Evolutionary conservation across 2,888 invertebrate genomes (phyloP), one percentile per base, ranked within the genome.

Genomic region (Melitaea athalia): DNA sequence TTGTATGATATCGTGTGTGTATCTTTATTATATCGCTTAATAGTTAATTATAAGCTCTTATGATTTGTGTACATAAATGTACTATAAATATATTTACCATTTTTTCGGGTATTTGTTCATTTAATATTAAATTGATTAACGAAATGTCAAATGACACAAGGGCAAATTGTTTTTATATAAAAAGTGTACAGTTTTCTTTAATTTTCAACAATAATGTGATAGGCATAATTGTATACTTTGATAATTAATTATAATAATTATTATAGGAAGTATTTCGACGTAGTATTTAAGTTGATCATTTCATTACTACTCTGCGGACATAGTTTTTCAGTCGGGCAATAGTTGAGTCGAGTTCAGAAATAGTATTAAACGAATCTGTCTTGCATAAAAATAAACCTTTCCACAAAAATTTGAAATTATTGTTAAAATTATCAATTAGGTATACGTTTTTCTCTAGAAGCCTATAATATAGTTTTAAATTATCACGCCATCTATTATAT

Each of bases 1-100:
- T 69, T 69, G 65, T 69, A 62, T 59, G 62, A 69, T 69, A 63
- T 43, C 47, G 64, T 33, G 52, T 57, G 55, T 57, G 57, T 45
- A 66, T 66, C 50, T 33, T 47, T 24, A 17, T 45, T 59, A 17
- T 59, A 64, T 64, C 47, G 59, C 64, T 64, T 68, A 11, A 24
- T 52, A 52, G 24, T 52, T 52, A 52, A 31, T 53, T 38, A 11
- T 52, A 59, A 31, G 17, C 17, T 67, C 55, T 17, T 52, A 24
- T 52, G 11, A 52, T 49, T 62, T 33, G 33, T 61, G 57, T 57
- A 64, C 47, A 64, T 24, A 61, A n/a, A n/a, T 52, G 52, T 52
- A 24, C 52, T 52, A 52, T 52, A 52, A 52, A 50, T 50, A 50
- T 24, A 24, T 24, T 24, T 24, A 24, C 24, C 1, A 24, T 24